Evolutionary conservation across 2,888 invertebrate species (phyloP).

Genomic region (Drosophila mercatorum): DNA sequence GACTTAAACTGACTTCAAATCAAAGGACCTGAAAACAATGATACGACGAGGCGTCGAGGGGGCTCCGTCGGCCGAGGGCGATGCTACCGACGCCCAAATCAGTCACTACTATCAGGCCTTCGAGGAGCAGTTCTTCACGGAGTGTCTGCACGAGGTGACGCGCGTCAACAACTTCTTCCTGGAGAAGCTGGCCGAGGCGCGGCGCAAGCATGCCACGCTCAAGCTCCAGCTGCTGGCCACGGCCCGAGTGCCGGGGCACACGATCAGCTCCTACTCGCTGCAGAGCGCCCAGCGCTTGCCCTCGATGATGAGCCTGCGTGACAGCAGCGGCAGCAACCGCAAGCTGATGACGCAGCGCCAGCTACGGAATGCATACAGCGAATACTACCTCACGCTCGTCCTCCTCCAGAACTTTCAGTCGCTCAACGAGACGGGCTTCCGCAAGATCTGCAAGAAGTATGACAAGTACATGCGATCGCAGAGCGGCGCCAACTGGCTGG

Average conservation of each 20-base stretch:
- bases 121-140: constrained; percentile 96
- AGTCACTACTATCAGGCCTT: constrained; percentile 91
- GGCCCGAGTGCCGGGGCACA: constrained; percentile 23
- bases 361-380: constrained; percentile 95
- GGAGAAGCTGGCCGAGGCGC: constrained; percentile 98
- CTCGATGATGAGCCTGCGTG: constrained; percentile 10
- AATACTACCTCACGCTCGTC: constrained; percentile 97
- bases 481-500: constrained; percentile 95
- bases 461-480: constrained; percentile 94
- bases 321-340: constrained; percentile 4
- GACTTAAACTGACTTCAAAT: constrained; percentile 5
- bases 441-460: constrained; percentile 99
- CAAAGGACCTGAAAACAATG: constrained; percentile 92
- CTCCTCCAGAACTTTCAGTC: constrained; percentile 98
- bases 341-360: constrained; percentile 63
- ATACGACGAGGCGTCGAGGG: constrained; percentile 94
- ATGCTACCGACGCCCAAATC: constrained; percentile 4
- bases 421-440: constrained; percentile 98
- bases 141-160: constrained; percentile 95
- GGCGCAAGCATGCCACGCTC: constrained; percentile 94
- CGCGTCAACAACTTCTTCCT: constrained; percentile 98
- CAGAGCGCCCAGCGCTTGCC: constrained; percentile 3
- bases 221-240: constrained; percentile 84
- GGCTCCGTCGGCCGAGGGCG: constrained; percentile 90
- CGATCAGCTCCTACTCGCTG: constrained; percentile 30